Percentiles rank a stretch among this genome's conserved stretches.
phyloP scores from a whole-genome alignment of 2,797 vertebrate genomes.

The Scolopax bukidnonensis region DNA sequence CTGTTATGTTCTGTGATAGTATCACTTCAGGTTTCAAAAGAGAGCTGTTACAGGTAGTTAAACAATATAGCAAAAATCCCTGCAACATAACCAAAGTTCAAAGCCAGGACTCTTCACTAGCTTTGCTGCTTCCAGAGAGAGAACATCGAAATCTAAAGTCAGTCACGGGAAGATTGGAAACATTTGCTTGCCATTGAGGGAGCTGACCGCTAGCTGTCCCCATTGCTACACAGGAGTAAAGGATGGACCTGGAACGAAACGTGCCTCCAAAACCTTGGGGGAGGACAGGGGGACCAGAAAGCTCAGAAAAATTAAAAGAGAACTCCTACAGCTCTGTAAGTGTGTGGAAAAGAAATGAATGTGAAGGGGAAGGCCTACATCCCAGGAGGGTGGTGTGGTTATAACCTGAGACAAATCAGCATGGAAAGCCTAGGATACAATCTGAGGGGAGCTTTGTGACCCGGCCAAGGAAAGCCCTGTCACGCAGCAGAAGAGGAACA shows the following conservation, averaged over 20 bases:
- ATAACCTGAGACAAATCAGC: not conserved
- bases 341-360: not conserved
- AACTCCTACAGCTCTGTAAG: not conserved
- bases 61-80: not conserved
- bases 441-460: not conserved
- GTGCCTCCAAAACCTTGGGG: not conserved
- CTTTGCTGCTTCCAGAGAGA: not conserved
- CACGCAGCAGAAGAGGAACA: not conserved
- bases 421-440: not conserved
- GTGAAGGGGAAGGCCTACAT: not conserved
- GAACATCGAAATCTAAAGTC: not conserved
- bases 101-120: not conserved
- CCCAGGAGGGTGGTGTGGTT: not conserved
- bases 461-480: not conserved
- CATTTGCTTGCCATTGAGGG: not conserved
- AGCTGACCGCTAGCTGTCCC: slow-evolving; percentile 56
- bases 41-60: not conserved
- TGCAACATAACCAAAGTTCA: not conserved
- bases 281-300: not conserved
- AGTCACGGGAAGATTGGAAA: not conserved
- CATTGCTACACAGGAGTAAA: slow-evolving; percentile 27
- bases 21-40: not conserved
- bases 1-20: not conserved
- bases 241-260: not conserved
- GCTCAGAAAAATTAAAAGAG: not conserved